Percentiles rank a stretch among this genome's conserved stretches.
These are phyloP conservation scores for Eufriesea mexicana DNA, from an alignment of 1,140 invertebrate genomes.

Conservation along the genomic window DNA sequence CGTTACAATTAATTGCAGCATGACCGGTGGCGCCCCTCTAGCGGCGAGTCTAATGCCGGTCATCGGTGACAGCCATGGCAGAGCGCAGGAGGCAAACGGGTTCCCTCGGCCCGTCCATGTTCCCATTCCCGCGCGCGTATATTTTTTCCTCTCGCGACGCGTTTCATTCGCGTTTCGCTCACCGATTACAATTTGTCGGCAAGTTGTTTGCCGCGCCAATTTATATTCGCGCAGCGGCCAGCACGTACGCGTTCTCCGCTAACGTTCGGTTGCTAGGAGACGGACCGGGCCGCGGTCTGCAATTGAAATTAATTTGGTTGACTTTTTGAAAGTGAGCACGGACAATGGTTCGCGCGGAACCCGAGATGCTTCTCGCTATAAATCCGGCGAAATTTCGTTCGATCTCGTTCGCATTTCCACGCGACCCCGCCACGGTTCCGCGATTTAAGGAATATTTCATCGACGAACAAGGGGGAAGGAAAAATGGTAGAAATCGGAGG, in stretches of 20 bases:
- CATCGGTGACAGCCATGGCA: background rate
- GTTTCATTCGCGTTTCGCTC: conserved; percentile 28
- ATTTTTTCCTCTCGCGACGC: conserved; percentile 3
- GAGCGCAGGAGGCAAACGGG: background rate
- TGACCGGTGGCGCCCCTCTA: too few relatives aligned
- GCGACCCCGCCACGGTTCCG: too few relatives aligned
- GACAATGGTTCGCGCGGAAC: background rate
- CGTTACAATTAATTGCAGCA: too few relatives aligned
- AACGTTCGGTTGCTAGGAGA: conserved; percentile 39
- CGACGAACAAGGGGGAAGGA: background rate
- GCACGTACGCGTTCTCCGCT: conserved; percentile 13
- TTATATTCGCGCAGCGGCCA: conserved; percentile 9
- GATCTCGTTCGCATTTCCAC: background rate
- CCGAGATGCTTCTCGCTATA: background rate
- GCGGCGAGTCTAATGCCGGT: background rate
- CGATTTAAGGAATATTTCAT: background rate
- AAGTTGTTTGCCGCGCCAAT: conserved; percentile 31
- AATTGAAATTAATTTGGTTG: conserved; percentile 44
- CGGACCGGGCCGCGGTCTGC: conserved; percentile 23
- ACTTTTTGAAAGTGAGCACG: conserved; percentile 20
- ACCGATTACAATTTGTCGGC: conserved; percentile 26
- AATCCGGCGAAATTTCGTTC: background rate
- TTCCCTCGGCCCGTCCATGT: background rate
- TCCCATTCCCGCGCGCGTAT: background rate
- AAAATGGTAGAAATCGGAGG: background rate